Conservation (phyloP, 1,140 invertebrate genomes). For the Palaemon carinicauda region DNA sequence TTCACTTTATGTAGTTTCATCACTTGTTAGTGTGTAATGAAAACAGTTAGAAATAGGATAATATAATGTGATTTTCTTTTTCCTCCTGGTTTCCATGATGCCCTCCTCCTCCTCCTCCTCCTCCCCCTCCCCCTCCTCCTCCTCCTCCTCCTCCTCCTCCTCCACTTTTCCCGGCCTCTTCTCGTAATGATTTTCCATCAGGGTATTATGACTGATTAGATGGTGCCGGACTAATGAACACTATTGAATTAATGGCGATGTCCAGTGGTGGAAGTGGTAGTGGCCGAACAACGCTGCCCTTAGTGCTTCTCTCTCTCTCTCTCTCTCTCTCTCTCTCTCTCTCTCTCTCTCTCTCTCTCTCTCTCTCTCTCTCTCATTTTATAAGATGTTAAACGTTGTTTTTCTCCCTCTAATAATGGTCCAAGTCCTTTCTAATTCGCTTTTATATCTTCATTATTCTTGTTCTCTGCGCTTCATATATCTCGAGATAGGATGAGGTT, state of each 20-base stretch:
- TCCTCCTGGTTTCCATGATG: too few species aligned
- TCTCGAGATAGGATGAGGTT: background rate
- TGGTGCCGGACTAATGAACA: conserved; percentile 53
- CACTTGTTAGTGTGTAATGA: too few species aligned
- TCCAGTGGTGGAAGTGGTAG: conserved; percentile 30
- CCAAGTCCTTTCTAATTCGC: background rate
- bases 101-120: background rate
- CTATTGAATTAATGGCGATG: conserved; percentile 56
- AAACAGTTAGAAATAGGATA: too few species aligned
- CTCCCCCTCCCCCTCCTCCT: background rate
- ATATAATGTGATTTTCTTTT: too few species aligned
- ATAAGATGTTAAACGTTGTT: background rate
- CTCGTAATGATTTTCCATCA: conserved; percentile 56
- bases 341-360: background rate
- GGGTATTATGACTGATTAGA: conserved; percentile 58
- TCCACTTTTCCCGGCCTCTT: background rate
- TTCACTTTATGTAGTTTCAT: too few species aligned
- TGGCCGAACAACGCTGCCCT: too few species aligned
- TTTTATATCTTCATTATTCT: background rate
- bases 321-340: background rate
- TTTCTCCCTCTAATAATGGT: background rate
- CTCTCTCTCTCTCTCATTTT: background rate
- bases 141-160: background rate
- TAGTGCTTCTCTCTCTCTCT: background rate
- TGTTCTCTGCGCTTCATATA: background rate